Conservation (phyloP, 2,113 vertebrate species). For the Pagrus major region DNA sequence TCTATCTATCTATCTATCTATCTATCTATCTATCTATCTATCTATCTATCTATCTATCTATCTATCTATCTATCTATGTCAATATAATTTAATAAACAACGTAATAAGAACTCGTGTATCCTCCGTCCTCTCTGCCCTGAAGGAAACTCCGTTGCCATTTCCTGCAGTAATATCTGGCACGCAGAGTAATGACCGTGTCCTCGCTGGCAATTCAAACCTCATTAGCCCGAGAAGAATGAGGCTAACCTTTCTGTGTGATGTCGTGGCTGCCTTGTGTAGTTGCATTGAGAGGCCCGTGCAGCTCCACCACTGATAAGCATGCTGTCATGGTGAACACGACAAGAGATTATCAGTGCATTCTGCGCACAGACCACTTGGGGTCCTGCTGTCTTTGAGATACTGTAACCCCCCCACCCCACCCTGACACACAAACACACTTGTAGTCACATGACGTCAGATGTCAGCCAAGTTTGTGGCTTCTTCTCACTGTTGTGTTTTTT, state of each 20-base stretch:
- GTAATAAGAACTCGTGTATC: no score
- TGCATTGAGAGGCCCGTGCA: constrained; percentile 15
- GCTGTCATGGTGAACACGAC: constrained; percentile 52
- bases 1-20: no score
- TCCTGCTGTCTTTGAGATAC: constrained; percentile 71
- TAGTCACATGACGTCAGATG: constrained; percentile 18
- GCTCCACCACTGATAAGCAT: constrained; percentile 73
- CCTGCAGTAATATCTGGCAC: constrained; percentile 43
- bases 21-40: no score
- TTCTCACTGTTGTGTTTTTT: background rate
- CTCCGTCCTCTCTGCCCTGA: background rate
- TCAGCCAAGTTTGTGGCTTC: constrained; percentile 26
- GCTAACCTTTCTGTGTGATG: constrained; percentile 39
- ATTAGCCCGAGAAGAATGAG: constrained; percentile 45
- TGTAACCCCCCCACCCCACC: constrained; percentile 20
- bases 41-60: background rate
- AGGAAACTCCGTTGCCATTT: constrained; percentile 18
- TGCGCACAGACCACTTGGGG: constrained; percentile 41
- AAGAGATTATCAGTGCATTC: constrained; percentile 68
- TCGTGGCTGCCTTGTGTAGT: constrained; percentile 34
- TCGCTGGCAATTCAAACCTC: constrained; percentile 21
- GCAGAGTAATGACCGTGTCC: constrained; percentile 30
- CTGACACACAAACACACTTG: constrained; percentile 28
- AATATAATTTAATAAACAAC: no score
- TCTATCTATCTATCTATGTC: no score